These are phyloP conservation scores for fruit fly (Drosophila melanogaster) DNA, from an alignment of 1,140 invertebrate species.

Conservation along the genomic window DNA sequence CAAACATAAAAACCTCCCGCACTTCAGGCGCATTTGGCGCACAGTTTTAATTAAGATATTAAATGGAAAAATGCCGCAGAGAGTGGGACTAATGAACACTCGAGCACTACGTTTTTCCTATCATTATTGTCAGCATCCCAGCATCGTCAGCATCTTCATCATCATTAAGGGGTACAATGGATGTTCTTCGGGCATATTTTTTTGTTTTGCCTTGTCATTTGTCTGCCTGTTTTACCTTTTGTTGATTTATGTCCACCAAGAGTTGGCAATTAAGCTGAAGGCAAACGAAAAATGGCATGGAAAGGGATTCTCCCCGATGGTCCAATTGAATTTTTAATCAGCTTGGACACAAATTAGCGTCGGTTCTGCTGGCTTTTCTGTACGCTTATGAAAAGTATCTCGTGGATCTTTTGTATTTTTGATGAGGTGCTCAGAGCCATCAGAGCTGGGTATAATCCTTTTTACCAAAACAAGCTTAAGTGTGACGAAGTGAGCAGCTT, in stretches of 20 bases:
- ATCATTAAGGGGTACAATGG: constrained; percentile 65
- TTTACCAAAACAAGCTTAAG: constrained; percentile 57
- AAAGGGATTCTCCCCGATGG: neutral
- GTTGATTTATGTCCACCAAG: constrained; percentile 57
- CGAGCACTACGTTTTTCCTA: constrained; percentile 29
- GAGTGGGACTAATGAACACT: constrained; percentile 62
- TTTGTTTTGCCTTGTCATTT: constrained; percentile 51
- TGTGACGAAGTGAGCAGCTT: constrained; percentile 67
- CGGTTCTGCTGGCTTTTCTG: constrained; percentile 23
- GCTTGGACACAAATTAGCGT: constrained; percentile 74
- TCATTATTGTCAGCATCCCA: constrained; percentile 48
- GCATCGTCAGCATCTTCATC: constrained; percentile 39
- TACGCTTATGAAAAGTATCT: constrained; percentile 44
- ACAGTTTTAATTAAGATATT: constrained; percentile 76
- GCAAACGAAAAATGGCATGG: constrained; percentile 20
- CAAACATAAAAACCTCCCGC: constrained; percentile 24
- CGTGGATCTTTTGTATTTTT: constrained; percentile 31
- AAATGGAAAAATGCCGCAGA: constrained; percentile 55
- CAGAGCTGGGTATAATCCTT: constrained; percentile 50
- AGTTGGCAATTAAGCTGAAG: constrained; percentile 67
- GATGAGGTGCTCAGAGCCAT: constrained; percentile 24
- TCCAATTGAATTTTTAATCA: constrained; percentile 77
- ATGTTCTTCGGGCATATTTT: constrained; percentile 12
- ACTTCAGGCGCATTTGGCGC: constrained; percentile 54
- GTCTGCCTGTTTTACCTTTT: constrained; percentile 61